Base-by-base conservation (phyloP, 2,113 vertebrate genomes). In the Copsychus sechellarum region DNA sequence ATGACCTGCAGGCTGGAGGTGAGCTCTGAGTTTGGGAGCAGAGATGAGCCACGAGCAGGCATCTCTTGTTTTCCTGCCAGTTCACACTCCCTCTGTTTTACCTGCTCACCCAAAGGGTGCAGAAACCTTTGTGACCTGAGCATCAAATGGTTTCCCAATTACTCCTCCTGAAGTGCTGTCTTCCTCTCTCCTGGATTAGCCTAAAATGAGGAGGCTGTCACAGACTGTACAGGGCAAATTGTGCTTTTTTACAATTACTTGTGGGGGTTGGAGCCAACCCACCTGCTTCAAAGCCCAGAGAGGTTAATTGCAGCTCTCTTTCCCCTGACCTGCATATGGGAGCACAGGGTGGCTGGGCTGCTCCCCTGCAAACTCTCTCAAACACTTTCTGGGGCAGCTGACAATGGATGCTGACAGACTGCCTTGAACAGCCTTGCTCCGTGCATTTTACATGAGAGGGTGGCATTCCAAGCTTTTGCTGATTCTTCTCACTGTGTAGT, bases 281-380 rank as follows among this genome's bases (percentile, higher is more conserved):
- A 92, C 78, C 92, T 74, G 62, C 76, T 92, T 83, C 87, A 74
- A 80, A 92, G 92, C 81, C 84, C 6, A 0, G 43, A 47, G 73
- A 74, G 78, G 84, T 91, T 95, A 95, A 96, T 81, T 83, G 88
- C 74, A 78, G 80, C 84, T 82, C 83, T 76, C 73, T 64, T 73
- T 53, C 67, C 56, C 89, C 15, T 88, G 87, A 78, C 88, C 91
- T 70, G 61, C 90, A 11, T 7, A 8, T 25, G 40, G 15, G 78
- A 43, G 71, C 90, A 24, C 74, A 24, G 24, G 1, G 6, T 3
- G 50, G 69, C 65, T 38, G 1, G 5, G 34, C 93, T 93, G 69
- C 76, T 72, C 70, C 85, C 86, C 69, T 77, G 67, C 60, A 81
- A 29, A 67, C 60, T 25, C n/a, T 7, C 69, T 92, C 88, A 18